Evolutionary conservation across 2,888 invertebrate species (phyloP).

Genomic region (Lapara coniferarum): DNA sequence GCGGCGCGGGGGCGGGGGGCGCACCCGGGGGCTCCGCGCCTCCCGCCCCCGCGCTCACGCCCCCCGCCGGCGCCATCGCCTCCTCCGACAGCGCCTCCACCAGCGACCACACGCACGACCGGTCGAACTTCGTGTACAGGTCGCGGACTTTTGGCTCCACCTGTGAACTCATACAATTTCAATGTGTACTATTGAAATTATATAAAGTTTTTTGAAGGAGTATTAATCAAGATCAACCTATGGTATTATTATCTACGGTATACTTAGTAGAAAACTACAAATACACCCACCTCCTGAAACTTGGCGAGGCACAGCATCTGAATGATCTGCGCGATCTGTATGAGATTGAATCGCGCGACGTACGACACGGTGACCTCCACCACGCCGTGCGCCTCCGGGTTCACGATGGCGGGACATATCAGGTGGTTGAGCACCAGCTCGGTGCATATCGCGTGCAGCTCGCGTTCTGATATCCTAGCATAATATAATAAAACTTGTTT

Average conservation of each 20-base stretch:
- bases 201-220: too few relatives aligned
- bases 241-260: too few relatives aligned
- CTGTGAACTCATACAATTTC: conserved; percentile 41
- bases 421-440: conserved; percentile 97
- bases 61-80: conserved; percentile 57
- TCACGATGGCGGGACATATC: conserved; percentile 97
- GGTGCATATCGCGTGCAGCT: conserved; percentile 89
- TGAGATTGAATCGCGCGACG: conserved; percentile 94
- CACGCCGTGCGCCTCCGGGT: conserved; percentile 97
- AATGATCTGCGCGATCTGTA: conserved; percentile 95
- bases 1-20: conserved; percentile 54
- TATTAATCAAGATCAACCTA: too few relatives aligned
- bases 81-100: conserved; percentile 86
- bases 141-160: conserved; percentile 83
- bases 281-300: conserved; percentile 87
- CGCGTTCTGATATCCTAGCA: conserved; percentile 69
- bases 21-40: conserved; percentile 47
- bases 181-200: background rate
- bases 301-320: conserved; percentile 95
- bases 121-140: conserved; percentile 91
- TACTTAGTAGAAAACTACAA: too few relatives aligned
- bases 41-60: conserved; percentile 45
- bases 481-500: background rate
- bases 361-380: conserved; percentile 96
- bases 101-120: conserved; percentile 90